These are phyloP conservation scores for Lasioglossum oenotherae DNA, from an alignment of 2,888 invertebrate species.

Conservation along the genomic window DNA sequence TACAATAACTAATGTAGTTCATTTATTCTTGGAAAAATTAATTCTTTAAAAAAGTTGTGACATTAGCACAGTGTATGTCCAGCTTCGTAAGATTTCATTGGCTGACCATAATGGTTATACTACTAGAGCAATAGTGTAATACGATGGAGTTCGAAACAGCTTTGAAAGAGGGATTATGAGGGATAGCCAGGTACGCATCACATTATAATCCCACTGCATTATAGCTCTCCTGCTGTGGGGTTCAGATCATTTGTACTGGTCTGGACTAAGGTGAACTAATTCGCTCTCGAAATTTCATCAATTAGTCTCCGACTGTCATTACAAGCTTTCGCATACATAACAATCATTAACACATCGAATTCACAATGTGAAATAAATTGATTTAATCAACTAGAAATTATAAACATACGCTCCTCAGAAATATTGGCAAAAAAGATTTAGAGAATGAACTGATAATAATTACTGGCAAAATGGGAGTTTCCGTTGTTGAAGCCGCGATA, in stretches of 20 bases:
- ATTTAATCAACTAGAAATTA: neutral
- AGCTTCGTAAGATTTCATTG: neutral
- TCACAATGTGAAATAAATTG: neutral
- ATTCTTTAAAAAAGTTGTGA: neutral
- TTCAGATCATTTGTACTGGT: constrained; percentile 3
- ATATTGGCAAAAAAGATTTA: neutral
- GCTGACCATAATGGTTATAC: neutral
- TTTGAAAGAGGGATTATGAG: constrained; percentile 14
- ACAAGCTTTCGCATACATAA: neutral
- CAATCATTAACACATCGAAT: neutral
- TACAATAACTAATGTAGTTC: neutral
- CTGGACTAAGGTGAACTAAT: neutral
- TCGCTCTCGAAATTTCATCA: neutral
- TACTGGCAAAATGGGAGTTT: neutral
- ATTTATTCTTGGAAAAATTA: neutral
- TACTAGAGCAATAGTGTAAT: neutral
- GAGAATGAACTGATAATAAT: neutral
- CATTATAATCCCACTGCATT: constrained; percentile 10
- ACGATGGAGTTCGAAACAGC: constrained; percentile 7
- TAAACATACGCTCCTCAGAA: neutral
- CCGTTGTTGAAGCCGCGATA: constrained; percentile 13
- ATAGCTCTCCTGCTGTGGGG: neutral
- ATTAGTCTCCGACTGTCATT: neutral
- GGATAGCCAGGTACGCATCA: constrained; percentile 7
- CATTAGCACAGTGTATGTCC: neutral